phyloP scores from a whole-genome alignment of 2,797 vertebrate species.

The Garrulus glandarius region DNA sequence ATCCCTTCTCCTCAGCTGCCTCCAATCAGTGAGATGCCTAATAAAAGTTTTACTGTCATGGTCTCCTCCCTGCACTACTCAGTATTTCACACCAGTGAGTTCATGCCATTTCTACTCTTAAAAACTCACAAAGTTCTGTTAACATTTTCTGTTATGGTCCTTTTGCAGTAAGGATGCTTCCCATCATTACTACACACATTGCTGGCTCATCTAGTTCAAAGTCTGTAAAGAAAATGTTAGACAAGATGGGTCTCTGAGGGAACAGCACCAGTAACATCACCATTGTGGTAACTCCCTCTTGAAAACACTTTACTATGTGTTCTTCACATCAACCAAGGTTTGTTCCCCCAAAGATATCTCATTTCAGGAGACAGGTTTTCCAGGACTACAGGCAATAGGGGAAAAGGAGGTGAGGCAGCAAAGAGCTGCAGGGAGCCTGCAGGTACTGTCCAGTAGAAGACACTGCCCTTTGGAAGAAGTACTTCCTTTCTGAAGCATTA shows the following conservation, averaged over 20 bases:
- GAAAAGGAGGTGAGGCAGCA: background rate
- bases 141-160: too few relatives aligned
- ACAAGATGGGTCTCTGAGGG: background rate
- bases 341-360: background rate
- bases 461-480: background rate
- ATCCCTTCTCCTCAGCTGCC: background rate
- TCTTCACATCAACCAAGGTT: background rate
- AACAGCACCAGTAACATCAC: background rate
- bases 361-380: background rate
- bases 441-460: background rate
- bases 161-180: background rate
- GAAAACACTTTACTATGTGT: background rate
- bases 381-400: background rate
- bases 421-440: background rate
- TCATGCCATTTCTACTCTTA: background rate
- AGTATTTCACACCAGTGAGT: background rate
- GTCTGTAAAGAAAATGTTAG: background rate
- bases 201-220: background rate
- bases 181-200: background rate
- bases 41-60: background rate
- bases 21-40: background rate
- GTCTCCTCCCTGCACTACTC: background rate
- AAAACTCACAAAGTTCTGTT: background rate
- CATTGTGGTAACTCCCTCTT: background rate
- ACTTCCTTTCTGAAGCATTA: background rate